These are phyloP conservation scores for Dasysyrphus albostriatus DNA, from an alignment of 2,888 invertebrate genomes.

Conservation along the genomic window DNA sequence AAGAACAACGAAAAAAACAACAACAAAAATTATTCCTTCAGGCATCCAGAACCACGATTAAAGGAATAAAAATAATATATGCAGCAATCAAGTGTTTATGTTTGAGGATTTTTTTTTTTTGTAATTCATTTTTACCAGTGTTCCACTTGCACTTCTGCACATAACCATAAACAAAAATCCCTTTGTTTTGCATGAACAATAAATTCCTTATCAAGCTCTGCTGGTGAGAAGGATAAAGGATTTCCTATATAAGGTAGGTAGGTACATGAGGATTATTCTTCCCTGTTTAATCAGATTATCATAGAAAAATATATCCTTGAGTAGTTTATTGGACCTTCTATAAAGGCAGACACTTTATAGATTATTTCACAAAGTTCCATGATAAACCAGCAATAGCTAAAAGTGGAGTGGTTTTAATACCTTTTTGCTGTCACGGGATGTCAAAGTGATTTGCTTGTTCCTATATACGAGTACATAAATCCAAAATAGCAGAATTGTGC, in stretches of 20 bases:
- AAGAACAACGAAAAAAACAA: constrained; percentile 2
- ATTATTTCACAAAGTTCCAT: constrained; percentile 34
- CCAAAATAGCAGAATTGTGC: constrained; percentile 46
- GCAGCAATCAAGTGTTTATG: constrained; percentile 65
- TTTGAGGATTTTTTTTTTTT: constrained; percentile 28
- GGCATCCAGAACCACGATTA: constrained; percentile 32
- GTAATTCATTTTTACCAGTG: constrained; percentile 8
- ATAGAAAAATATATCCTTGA: constrained; percentile 18
- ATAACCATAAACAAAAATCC: constrained; percentile 6
- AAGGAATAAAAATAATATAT: constrained; percentile 46
- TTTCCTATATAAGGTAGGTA: neutral
- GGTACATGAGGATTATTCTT: constrained; percentile 21
- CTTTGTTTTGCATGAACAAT: constrained; percentile 29
- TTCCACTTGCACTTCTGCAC: constrained; percentile 39
- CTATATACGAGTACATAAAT: neutral
- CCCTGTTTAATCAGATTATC: constrained; percentile 50
- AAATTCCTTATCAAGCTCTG: constrained; percentile 21
- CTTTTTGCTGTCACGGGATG: constrained; percentile 18
- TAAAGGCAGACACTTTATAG: neutral
- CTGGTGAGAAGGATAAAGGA: neutral
- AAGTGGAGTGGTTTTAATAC: constrained; percentile 20
- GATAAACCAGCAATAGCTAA: constrained; percentile 20
- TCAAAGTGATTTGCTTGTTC: constrained; percentile 5
- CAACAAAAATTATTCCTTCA: neutral
- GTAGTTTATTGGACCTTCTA: constrained; percentile 37